Conservation (phyloP, 2,113 vertebrate species). For the Phasianus colchicus region DNA sequence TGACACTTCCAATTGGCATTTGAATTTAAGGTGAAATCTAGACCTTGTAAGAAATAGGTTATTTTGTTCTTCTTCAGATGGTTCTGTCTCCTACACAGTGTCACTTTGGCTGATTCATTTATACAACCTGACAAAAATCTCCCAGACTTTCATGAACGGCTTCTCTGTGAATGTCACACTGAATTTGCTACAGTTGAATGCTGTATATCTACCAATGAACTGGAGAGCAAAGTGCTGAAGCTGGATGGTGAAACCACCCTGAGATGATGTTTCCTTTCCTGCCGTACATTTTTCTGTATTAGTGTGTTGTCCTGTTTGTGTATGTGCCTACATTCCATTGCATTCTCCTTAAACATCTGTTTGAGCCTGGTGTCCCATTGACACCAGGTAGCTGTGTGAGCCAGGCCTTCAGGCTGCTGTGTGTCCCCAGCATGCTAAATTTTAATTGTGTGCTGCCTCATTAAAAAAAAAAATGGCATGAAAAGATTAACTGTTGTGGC, state of each 20-base stretch:
- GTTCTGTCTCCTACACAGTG: constrained; percentile 40
- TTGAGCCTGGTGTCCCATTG: neutral
- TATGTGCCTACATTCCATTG: neutral
- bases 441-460: neutral
- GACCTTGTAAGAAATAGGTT: constrained; percentile 62
- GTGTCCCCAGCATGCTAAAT: neutral
- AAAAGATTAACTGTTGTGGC: neutral
- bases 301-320: neutral
- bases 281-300: neutral
- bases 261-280: neutral
- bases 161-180: constrained; percentile 53
- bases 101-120: constrained; percentile 70
- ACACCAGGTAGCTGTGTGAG: neutral
- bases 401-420: neutral
- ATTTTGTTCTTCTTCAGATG: constrained; percentile 59
- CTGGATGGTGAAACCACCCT: neutral
- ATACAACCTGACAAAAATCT: constrained; percentile 63
- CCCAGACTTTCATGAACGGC: neutral
- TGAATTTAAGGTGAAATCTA: constrained; percentile 58
- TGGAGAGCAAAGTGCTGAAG: neutral
- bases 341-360: neutral
- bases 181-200: constrained; percentile 42
- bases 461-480: neutral
- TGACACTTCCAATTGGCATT: constrained; percentile 59
- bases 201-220: neutral